Evolutionary conservation across 2,113 vertebrate species (phyloP), one percentile per base, ranked within the genome.

Genomic region (Poeciliopsis occidentalis): DNA sequence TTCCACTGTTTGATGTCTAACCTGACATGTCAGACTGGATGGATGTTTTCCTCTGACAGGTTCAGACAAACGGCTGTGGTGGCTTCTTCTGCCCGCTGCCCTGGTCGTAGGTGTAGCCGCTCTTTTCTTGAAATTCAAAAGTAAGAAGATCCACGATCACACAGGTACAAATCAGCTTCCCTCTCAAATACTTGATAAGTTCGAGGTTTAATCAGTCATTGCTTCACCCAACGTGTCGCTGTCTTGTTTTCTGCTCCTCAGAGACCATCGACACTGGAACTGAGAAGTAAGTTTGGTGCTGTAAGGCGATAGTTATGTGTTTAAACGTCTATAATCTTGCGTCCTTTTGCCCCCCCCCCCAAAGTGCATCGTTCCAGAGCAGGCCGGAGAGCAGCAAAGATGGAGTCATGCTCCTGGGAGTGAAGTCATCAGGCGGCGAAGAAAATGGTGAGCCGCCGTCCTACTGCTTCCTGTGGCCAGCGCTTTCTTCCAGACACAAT

Each of bases 351-450:
- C 22, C 70, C 2, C 29, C 31, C 22, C 70, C 2, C 29, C 63
- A 17, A 86, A 95, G 94, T 12, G 94, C 93, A 37, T 95, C 94
- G 27, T 95, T 93, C 84, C 94, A 95, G 85, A 95, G 86, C 78
- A 62, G 94, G 12, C 88, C 93, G 0, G 94, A 95, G 12, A 91
- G 91, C 88, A 88, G 72, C 88, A 95, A 93, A 91, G 94, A 95
- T 34, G 93, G 93, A 0, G 92, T 95, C 75, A 92, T 94, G 94
- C 93, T 95, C 73, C 88, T 95, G 27, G 93, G 94, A 8, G 91
- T 95, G 67, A 94, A 93, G 85, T 86, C 93, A 30, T 92, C 92
- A 31, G 89, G 81, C 1, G 88, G 78, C 24, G 93, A 92, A 7
- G 94, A 93, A 12, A 92, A 89, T 10, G 93, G 94, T 95, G 92